Conservation (phyloP, 2,888 invertebrate species). For the Hypena proboscidalis region DNA sequence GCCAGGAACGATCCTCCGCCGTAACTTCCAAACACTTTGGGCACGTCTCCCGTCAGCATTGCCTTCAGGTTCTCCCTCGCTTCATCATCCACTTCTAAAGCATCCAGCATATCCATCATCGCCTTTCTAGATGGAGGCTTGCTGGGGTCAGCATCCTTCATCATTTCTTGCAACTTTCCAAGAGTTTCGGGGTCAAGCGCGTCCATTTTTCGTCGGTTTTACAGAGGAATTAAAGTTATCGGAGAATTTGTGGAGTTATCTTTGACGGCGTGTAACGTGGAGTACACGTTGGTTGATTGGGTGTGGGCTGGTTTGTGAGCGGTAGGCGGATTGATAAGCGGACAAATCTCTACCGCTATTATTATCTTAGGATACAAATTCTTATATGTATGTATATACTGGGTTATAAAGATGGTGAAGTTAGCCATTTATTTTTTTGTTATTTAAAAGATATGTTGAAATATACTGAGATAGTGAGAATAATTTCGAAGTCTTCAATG, state of each 20-base stretch:
- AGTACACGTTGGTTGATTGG: slow-evolving; percentile 45
- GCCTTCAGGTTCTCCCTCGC: slow-evolving; percentile 85
- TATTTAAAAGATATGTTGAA: too few species aligned
- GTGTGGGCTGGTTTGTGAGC: slow-evolving; percentile 35
- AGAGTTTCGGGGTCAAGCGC: slow-evolving; percentile 48
- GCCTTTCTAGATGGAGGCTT: slow-evolving; percentile 81
- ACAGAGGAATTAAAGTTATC: slow-evolving; percentile 19
- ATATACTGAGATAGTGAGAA: too few species aligned
- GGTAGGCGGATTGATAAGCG: slow-evolving; percentile 17
- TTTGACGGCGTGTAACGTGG: slow-evolving; percentile 52
- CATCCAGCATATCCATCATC: slow-evolving; percentile 84
- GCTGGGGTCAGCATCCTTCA: slow-evolving; percentile 63
- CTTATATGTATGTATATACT: too few species aligned
- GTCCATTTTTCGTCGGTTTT: slow-evolving; percentile 42
- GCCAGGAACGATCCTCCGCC: slow-evolving; percentile 58
- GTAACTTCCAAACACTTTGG: slow-evolving; percentile 62
- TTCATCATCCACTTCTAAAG: slow-evolving; percentile 86
- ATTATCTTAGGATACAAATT: too few species aligned
- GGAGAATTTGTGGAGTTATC: slow-evolving; percentile 16
- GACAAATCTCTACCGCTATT: slow-evolving; percentile 1
- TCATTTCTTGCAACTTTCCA: slow-evolving; percentile 56
- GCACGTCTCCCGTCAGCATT: slow-evolving; percentile 77
- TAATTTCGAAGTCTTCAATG: too few species aligned
- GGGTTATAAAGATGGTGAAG: too few species aligned
- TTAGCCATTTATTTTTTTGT: too few species aligned